Percentiles rank a stretch among this genome's conserved stretches.
phyloP scores from a whole-genome alignment of 2,113 vertebrate species.

The Entelurus aequoreus region DNA sequence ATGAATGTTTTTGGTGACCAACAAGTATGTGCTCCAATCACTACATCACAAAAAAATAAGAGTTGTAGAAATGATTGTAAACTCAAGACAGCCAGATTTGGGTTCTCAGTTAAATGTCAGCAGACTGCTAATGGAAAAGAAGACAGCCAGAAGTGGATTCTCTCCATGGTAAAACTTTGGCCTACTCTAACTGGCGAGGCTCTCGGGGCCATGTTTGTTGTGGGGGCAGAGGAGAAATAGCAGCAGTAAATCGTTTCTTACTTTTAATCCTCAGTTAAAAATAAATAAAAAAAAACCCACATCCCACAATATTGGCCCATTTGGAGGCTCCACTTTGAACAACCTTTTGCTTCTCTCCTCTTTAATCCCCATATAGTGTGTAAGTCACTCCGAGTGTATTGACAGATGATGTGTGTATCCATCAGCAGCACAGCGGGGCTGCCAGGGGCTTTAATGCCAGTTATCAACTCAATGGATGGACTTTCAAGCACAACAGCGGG shows the following conservation, averaged over 20 bases:
- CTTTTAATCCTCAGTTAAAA: constrained; percentile 1
- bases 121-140: too few species aligned
- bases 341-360: not conserved
- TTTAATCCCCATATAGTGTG: constrained; percentile 8
- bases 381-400: constrained; percentile 13
- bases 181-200: not conserved
- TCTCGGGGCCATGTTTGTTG: not conserved
- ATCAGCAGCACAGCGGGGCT: constrained; percentile 34
- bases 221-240: not conserved
- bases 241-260: not conserved
- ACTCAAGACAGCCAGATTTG: too few species aligned
- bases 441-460: constrained; percentile 22
- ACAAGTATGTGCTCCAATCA: too few species aligned
- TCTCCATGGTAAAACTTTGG: not conserved
- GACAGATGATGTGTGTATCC: constrained; percentile 22
- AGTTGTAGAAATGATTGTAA: too few species aligned
- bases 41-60: too few species aligned
- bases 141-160: too few species aligned
- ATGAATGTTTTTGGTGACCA: too few species aligned
- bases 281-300: not conserved
- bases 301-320: not conserved
- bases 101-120: too few species aligned
- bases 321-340: not conserved
- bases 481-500: constrained; percentile 16
- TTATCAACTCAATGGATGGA: constrained; percentile 38